phyloP scores from a whole-genome alignment of 2,797 vertebrate genomes.

The Xyrichtys novacula region DNA sequence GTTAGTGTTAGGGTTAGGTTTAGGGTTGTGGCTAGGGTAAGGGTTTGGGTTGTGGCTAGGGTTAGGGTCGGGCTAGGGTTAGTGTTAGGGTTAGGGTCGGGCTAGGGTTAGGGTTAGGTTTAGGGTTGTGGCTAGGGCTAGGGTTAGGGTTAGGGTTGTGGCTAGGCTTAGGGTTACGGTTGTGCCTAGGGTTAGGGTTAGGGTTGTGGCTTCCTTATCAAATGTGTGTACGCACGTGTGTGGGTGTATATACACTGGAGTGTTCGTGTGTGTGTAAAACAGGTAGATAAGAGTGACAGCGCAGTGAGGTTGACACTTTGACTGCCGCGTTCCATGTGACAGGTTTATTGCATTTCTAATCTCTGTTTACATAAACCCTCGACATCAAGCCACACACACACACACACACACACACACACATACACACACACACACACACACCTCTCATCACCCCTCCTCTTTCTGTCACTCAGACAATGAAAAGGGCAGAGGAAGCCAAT shows the following conservation, averaged over 20 bases:
- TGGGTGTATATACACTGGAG: conserved; percentile 19
- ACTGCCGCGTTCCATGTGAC: conserved; percentile 79
- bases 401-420: not conserved
- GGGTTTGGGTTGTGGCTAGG: too few species aligned
- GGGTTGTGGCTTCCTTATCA: too few species aligned
- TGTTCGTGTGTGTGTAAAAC: conserved; percentile 31
- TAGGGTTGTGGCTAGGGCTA: too few species aligned
- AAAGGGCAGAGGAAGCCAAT: conserved; percentile 81
- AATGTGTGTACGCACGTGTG: conserved; percentile 20
- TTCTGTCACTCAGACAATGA: conserved; percentile 75
- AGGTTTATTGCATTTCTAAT: conserved; percentile 87
- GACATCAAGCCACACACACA: conserved; percentile 31
- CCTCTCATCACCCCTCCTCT: conserved; percentile 42
- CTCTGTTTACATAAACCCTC: conserved; percentile 77
- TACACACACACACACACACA: not conserved
- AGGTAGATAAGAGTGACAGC: conserved; percentile 64
- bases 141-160: too few species aligned
- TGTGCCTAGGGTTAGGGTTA: too few species aligned
- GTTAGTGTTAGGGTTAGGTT: too few species aligned
- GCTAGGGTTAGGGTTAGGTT: too few species aligned
- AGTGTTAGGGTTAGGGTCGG: too few species aligned
- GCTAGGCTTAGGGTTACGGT: too few species aligned
- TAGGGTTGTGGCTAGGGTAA: too few species aligned
- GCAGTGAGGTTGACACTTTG: conserved; percentile 58
- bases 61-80: too few species aligned